These are phyloP conservation scores for Notechis scutatus DNA, from an alignment of 2,113 vertebrate species.

Conservation along the genomic window DNA sequence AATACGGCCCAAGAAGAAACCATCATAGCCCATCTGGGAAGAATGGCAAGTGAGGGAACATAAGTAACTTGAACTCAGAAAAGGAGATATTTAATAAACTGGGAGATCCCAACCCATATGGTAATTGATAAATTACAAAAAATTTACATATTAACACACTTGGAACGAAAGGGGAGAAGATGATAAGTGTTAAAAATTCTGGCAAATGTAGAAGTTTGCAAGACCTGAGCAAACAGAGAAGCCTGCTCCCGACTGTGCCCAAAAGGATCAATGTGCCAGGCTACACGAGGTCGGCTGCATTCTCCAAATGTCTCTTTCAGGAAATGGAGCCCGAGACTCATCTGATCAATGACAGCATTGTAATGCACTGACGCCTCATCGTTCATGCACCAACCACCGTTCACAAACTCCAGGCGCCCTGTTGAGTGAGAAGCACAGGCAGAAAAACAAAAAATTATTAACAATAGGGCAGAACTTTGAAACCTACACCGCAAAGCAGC, in stretches of 20 bases:
- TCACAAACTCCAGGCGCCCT: conserved; percentile 87
- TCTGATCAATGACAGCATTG: conserved; percentile 83
- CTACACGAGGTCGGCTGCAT: conserved; percentile 78
- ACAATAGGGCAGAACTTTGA: not conserved
- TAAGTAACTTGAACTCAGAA: not conserved
- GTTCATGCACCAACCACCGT: conserved; percentile 91
- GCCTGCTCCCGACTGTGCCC: conserved; percentile 91
- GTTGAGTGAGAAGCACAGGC: not conserved
- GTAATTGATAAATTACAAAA: not conserved
- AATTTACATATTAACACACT: not conserved
- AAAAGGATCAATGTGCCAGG: conserved; percentile 94
- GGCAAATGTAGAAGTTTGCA: not conserved
- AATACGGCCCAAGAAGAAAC: conserved; percentile 86
- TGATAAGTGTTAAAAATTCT: not conserved
- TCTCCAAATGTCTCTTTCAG: conserved; percentile 79
- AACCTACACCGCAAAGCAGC: too few species aligned
- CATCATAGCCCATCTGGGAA: conserved; percentile 87
- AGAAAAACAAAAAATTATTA: not conserved
- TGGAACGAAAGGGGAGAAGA: not conserved
- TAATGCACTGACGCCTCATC: conserved; percentile 87
- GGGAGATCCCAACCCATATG: not conserved
- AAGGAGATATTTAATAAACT: not conserved
- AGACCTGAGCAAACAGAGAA: conserved; percentile 88
- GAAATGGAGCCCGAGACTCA: conserved; percentile 85
- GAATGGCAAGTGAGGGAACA: not conserved